Percentiles rank a stretch among this genome's conserved stretches.
These are phyloP conservation scores for Pemphredon lugubris DNA, from an alignment of 2,888 invertebrate species.

Conservation along the genomic window DNA sequence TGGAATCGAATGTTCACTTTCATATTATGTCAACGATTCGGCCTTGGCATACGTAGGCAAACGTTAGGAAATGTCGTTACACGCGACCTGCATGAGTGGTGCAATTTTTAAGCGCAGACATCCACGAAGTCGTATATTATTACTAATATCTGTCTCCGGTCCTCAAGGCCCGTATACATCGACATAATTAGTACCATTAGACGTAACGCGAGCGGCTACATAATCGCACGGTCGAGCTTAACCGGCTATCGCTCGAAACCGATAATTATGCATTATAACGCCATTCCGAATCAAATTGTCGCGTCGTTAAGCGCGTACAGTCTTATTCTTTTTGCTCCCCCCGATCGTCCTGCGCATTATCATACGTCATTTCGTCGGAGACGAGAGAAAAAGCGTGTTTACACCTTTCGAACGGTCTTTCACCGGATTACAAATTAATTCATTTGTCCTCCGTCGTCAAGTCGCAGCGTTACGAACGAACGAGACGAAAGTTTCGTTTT, in stretches of 20 bases:
- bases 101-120: conserved; percentile 33
- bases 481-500: no score
- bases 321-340: no score
- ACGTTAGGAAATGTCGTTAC: conserved; percentile 42
- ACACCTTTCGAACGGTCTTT: no score
- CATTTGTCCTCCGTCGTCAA: no score
- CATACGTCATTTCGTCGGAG: no score
- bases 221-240: no score
- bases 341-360: no score
- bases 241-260: conserved; percentile 7
- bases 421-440: no score
- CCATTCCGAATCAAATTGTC: conserved; percentile 34
- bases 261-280: conserved; percentile 15
- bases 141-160: conserved; percentile 31
- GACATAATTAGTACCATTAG: conserved; percentile 36
- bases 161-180: conserved; percentile 7
- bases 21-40: conserved; percentile 50
- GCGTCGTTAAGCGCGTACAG: conserved; percentile 23
- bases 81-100: conserved; percentile 31
- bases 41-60: conserved; percentile 59
- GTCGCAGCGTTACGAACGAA: no score
- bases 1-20: conserved; percentile 33
- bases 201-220: conserved; percentile 27
- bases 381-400: no score
- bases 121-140: conserved; percentile 36